Base-by-base conservation (phyloP, 2,113 vertebrate species). In the Hemiprocne comata region DNA sequence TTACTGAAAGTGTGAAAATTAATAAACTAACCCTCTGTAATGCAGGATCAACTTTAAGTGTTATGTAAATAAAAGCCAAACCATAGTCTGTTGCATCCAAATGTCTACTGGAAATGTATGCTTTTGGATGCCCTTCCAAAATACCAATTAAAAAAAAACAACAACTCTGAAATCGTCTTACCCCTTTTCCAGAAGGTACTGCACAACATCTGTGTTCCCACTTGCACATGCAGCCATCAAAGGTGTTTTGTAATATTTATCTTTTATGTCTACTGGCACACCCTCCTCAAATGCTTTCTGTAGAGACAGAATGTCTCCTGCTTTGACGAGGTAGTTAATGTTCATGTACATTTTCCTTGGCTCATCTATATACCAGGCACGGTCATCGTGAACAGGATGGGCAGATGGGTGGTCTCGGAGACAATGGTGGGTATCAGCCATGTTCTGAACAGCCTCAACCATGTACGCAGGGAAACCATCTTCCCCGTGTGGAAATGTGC, bases 161-260 rank as follows among this genome's bases (percentile, higher is more conserved):
- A n/a, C 44, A 7, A 24, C 17, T 64, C 25, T 36, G 25, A 87
- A 90, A 69, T 70, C 3, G 54, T 66, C 98, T 97, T 97, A 99
- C 99, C 99, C 98, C 4, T 88, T 97, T 46, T 98, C 97, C 69
- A 99, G 94, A 70, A 99, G 99, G 89, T 98, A 99, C 87, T 98
- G 97, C 78, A 98, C 98, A 28, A 98, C 87, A 34, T 98, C 97
- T 10, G 96, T 97, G 90, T 98, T 99, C 19, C 99, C 99, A 70
- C 38, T 98, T 38, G 97, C 95, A 91, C 99, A 99, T 0, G 99
- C 99, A 13, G 96, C 95, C 98, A 99, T 99, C 51, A 99, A 97
- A 1, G 99, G 99, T 2, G 99, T 99, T 98, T 99, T 99, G 95
- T 99, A 99, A 60, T 97, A 99, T 65, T 85, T 97, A 80, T 99